phyloP scores from a whole-genome alignment of 2,888 invertebrate genomes.

The Eurois occulta region DNA sequence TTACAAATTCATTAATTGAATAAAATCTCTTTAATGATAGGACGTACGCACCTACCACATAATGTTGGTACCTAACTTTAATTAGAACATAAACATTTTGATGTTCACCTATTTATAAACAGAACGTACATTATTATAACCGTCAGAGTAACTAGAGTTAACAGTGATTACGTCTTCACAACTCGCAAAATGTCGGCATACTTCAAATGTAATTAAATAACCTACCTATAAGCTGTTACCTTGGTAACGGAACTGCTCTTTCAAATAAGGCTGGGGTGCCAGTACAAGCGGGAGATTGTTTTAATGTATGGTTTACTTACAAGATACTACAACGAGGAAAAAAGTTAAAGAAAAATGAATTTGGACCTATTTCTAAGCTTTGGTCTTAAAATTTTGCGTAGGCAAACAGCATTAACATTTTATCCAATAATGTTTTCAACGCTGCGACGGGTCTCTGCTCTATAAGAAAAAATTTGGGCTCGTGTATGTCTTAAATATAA shows the following conservation, averaged over 20 bases:
- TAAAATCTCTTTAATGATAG: too few species aligned
- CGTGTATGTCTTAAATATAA: too few species aligned
- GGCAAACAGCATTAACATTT: too few species aligned
- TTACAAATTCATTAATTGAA: too few species aligned
- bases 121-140: slow-evolving; percentile 39
- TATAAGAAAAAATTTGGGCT: too few species aligned
- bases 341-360: too few species aligned
- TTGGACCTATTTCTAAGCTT: too few species aligned
- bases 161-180: slow-evolving; percentile 47
- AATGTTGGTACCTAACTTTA: background rate
- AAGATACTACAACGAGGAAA: background rate
- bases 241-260: slow-evolving; percentile 63
- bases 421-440: too few species aligned
- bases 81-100: background rate
- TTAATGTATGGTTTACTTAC: background rate
- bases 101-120: slow-evolving; percentile 14
- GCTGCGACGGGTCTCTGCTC: too few species aligned
- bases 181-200: slow-evolving; percentile 57
- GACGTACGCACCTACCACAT: background rate
- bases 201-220: slow-evolving; percentile 69
- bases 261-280: slow-evolving; percentile 54
- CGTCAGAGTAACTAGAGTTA: slow-evolving; percentile 37
- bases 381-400: too few species aligned
- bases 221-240: slow-evolving; percentile 59
- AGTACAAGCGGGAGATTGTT: background rate